These are phyloP conservation scores for Trinectes maculatus DNA, from an alignment of 2,113 vertebrate species.

Conservation along the genomic window DNA sequence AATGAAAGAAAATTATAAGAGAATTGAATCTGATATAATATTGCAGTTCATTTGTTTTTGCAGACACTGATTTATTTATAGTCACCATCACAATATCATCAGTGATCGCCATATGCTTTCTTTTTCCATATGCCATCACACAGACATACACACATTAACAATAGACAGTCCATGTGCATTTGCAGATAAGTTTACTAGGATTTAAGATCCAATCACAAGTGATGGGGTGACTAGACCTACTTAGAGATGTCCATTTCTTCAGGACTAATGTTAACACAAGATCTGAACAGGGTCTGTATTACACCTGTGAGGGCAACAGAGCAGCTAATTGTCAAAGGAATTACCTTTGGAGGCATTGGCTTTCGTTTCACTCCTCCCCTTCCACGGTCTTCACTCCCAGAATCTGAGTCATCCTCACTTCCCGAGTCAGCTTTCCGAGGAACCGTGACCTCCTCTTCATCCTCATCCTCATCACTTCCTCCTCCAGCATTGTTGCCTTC, in stretches of 20 bases:
- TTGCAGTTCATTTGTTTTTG: too few relatives aligned
- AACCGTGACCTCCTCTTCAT: slow-evolving; percentile 79
- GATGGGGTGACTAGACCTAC: too few relatives aligned
- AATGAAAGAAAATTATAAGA: neutral
- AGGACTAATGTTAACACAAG: too few relatives aligned
- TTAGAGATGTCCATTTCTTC: too few relatives aligned
- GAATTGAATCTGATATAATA: neutral
- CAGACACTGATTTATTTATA: too few relatives aligned
- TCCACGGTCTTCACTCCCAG: slow-evolving; percentile 86
- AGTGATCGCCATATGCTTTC: too few relatives aligned
- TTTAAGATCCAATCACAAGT: too few relatives aligned
- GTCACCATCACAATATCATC: too few relatives aligned
- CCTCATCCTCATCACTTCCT: slow-evolving; percentile 74
- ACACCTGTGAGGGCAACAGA: neutral
- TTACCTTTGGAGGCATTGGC: slow-evolving; percentile 77
- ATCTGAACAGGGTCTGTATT: neutral
- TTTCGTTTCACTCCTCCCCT: slow-evolving; percentile 81
- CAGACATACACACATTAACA: too few relatives aligned
- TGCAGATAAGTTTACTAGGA: too few relatives aligned
- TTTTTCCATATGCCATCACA: too few relatives aligned
- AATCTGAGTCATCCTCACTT: slow-evolving; percentile 88
- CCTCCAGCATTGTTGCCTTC: slow-evolving; percentile 85
- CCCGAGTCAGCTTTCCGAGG: slow-evolving; percentile 78
- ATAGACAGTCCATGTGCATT: too few relatives aligned
- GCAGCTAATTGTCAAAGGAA: neutral